Evolutionary conservation across 2,797 vertebrate genomes (phyloP), one percentile per base, ranked within the genome.

Genomic region (Malacoctenus gilli): DNA sequence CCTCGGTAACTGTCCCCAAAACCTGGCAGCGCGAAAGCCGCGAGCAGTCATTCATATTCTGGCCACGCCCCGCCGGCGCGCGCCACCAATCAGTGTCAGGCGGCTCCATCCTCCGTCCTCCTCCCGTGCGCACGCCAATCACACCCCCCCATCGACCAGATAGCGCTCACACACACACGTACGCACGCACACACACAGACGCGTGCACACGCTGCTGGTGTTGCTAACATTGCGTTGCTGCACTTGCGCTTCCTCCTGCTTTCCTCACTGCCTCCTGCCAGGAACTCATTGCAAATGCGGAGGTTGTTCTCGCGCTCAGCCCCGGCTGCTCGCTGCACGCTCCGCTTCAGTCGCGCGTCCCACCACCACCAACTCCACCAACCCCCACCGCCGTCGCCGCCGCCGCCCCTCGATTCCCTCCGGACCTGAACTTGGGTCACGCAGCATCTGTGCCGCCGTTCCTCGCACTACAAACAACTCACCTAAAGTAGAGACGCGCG

Each of bases 21-120:
- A 80, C 72, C 80, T 75, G 68, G 65, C 68, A 66, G 76, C 65
- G 76, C 61, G 50, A 62, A 68, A 81, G 69, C 39, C 69, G 59
- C 46, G 71, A 77, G 80, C 77, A 79, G 83, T 87, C 82, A 67
- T 86, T 89, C 80, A 87, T 75, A 80, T 83, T 78, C 74, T 67
- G 65, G 79, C 84, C 85, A 88, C 90, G 49, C 91, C 90, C 75
- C 61, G 61, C 46, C 21, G 70, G 67, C 43, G 20, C 58, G 59
- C 39, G 34, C 55, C 56, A 5, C 91, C 91, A 92, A 90, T 92
- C 86, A 30, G 38, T 6, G 32, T 30, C 25, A 43, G 2, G 18
- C 43, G 55, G 75, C 54, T 63, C 74, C 78, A 72, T 85, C 80
- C 78, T 83, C 73, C 79, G 67, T 75, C 68, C 73, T 72, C 79